A percentile compares a stretch with the other conserved stretches of the same genome.
These are phyloP conservation scores for Alfaro cultratus DNA, from an alignment of 2,797 vertebrate species.

Conservation along the genomic window DNA sequence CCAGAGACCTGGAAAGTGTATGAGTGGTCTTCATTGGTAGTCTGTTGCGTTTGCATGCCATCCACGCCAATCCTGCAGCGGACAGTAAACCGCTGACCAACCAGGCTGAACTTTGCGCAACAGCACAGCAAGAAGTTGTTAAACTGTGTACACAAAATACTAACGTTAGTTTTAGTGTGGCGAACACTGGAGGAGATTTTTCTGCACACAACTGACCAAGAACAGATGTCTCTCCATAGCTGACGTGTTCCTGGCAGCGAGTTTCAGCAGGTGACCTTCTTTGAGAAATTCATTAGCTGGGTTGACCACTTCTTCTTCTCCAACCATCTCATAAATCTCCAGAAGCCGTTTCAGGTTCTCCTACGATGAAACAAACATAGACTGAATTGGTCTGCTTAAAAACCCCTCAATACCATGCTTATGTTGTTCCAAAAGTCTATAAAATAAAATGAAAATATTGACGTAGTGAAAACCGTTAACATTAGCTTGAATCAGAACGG, in stretches of 20 bases:
- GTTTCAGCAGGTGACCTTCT: conserved; percentile 89
- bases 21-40: conserved; percentile 80
- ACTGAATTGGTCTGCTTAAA: not conserved
- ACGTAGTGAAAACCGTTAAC: too few relatives aligned
- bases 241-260: conserved; percentile 86
- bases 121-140: conserved; percentile 94
- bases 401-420: not conserved
- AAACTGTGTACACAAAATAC: conserved; percentile 77
- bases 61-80: conserved; percentile 85
- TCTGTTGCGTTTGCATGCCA: conserved; percentile 86
- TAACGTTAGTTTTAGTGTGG: not conserved
- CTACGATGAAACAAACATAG: conserved; percentile 59
- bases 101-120: conserved; percentile 87
- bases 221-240: conserved; percentile 89
- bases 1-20: conserved; percentile 90
- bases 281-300: conserved; percentile 89
- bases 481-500: not conserved
- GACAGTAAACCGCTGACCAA: conserved; percentile 87
- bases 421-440: not conserved
- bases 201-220: conserved; percentile 78
- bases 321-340: conserved; percentile 90
- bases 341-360: conserved; percentile 88
- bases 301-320: conserved; percentile 89
- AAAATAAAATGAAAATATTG: too few relatives aligned
- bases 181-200: not conserved